Evolutionary conservation across 2,888 invertebrate genomes (phyloP).

Genomic region (Ceratothoa steindachneri): DNA sequence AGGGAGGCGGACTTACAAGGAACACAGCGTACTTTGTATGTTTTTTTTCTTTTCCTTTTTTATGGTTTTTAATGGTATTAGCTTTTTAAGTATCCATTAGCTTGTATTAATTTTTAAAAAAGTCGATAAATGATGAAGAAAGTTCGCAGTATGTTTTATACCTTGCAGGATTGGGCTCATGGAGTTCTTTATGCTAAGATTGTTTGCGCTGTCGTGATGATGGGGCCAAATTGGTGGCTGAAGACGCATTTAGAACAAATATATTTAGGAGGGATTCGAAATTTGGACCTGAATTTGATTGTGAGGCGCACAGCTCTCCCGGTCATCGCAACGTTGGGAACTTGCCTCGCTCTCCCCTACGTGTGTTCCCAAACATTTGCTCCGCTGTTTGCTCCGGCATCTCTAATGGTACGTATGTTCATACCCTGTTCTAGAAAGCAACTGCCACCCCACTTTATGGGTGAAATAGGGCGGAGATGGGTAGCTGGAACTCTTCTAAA

Average conservation of each 20-base stretch:
- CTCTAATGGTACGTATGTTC: slow-evolving; percentile 23
- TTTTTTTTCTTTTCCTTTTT: neutral
- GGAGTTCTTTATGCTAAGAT: slow-evolving; percentile 97
- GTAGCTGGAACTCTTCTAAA: no score
- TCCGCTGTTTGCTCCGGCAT: slow-evolving; percentile 52
- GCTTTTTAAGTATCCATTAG: neutral
- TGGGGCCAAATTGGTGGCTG: slow-evolving; percentile 94
- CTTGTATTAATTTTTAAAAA: no score
- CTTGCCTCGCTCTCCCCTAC: slow-evolving; percentile 90
- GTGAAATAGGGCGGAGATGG: no score
- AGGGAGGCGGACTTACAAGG: no score
- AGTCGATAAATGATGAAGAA: no score
- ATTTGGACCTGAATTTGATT: slow-evolving; percentile 84
- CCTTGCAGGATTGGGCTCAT: slow-evolving; percentile 96
- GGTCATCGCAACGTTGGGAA: slow-evolving; percentile 61
- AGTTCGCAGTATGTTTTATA: no score
- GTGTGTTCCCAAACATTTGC: slow-evolving; percentile 69
- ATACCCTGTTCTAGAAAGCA: no score
- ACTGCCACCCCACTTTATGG: no score
- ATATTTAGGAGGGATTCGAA: slow-evolving; percentile 77
- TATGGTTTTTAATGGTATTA: neutral
- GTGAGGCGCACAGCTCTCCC: slow-evolving; percentile 70
- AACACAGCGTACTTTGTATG: neutral
- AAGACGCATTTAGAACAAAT: slow-evolving; percentile 78
- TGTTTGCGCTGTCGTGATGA: slow-evolving; percentile 90